Percentiles rank a stretch among this genome's conserved stretches.
Conservation (phyloP, 2,888 invertebrate genomes). For the Miltochrista miniata region DNA sequence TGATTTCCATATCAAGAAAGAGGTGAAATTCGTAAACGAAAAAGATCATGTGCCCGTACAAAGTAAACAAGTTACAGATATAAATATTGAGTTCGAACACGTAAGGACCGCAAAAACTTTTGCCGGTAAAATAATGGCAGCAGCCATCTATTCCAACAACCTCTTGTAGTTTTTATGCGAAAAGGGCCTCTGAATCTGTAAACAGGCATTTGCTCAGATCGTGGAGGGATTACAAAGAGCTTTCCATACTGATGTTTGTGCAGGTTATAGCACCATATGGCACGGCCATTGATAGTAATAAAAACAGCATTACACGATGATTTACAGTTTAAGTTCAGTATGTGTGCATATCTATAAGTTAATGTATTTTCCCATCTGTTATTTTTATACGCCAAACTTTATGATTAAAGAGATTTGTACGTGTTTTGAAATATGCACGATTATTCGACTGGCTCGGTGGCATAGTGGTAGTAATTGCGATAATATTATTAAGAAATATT, state of each 20-base stretch:
- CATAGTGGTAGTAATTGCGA: no score
- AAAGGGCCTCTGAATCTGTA: slow-evolving; percentile 50
- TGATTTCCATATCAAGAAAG: no score
- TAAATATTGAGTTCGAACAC: slow-evolving; percentile 11
- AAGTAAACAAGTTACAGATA: not conserved
- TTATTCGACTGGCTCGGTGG: not conserved
- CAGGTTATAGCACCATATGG: slow-evolving; percentile 46
- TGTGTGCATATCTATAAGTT: not conserved
- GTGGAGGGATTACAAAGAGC: slow-evolving; percentile 45
- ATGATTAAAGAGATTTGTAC: slow-evolving; percentile 1
- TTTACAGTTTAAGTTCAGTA: slow-evolving; percentile 44
- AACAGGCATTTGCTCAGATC: slow-evolving; percentile 48
- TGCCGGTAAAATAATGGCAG: slow-evolving; percentile 20
- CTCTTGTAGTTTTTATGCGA: slow-evolving; percentile 44
- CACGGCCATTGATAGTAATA: slow-evolving; percentile 50
- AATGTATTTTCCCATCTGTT: not conserved
- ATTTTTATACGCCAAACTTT: slow-evolving; percentile 12
- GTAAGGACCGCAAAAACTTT: slow-evolving; percentile 18
- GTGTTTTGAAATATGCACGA: not conserved
- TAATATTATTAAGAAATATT: no score
- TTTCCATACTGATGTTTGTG: slow-evolving; percentile 47
- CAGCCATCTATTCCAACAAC: slow-evolving; percentile 43
- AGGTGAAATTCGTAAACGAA: no score
- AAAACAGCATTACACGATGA: slow-evolving; percentile 47
- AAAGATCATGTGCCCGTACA: no score